Conservation (phyloP, 1,140 invertebrate genomes). For the Luehdorfia chinensis region DNA sequence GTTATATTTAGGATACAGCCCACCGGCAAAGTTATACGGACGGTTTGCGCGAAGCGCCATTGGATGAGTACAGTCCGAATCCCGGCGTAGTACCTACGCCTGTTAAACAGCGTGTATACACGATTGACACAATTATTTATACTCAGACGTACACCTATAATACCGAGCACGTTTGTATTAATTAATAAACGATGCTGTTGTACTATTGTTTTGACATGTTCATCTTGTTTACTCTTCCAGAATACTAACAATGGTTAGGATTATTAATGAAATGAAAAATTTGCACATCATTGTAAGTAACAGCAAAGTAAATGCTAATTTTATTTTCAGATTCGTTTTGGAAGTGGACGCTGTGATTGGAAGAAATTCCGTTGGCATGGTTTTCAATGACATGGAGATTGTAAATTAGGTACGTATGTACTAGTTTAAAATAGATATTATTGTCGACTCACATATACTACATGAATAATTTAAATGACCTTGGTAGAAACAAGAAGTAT, state of each 20-base stretch:
- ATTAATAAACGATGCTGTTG: constrained; percentile 1
- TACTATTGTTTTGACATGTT: constrained; percentile 7
- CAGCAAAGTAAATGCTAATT: too few species aligned
- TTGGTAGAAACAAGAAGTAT: constrained; percentile 45
- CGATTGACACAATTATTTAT: constrained; percentile 6
- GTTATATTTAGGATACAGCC: constrained; percentile 36
- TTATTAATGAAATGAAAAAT: too few species aligned
- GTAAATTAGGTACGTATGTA: constrained; percentile 15
- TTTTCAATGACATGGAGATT: constrained; percentile 11
- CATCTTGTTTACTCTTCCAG: too few species aligned
- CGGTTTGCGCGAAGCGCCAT: constrained; percentile 29
- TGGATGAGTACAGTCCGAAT: constrained; percentile 8
- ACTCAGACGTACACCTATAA: constrained; percentile 1
- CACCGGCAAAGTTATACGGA: constrained; percentile 22
- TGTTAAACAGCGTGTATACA: neutral
- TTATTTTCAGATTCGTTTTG: constrained; percentile 5
- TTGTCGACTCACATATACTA: constrained; percentile 8
- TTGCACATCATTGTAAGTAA: too few species aligned
- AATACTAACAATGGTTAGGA: too few species aligned
- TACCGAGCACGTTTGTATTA: neutral
- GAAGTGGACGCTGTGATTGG: constrained; percentile 4
- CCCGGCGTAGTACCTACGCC: constrained; percentile 2
- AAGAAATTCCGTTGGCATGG: constrained; percentile 12
- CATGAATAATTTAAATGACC: constrained; percentile 39
- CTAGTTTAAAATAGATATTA: constrained; percentile 12